phyloP scores from a whole-genome alignment of 1,140 invertebrate genomes.

The Listronotus oregonensis region DNA sequence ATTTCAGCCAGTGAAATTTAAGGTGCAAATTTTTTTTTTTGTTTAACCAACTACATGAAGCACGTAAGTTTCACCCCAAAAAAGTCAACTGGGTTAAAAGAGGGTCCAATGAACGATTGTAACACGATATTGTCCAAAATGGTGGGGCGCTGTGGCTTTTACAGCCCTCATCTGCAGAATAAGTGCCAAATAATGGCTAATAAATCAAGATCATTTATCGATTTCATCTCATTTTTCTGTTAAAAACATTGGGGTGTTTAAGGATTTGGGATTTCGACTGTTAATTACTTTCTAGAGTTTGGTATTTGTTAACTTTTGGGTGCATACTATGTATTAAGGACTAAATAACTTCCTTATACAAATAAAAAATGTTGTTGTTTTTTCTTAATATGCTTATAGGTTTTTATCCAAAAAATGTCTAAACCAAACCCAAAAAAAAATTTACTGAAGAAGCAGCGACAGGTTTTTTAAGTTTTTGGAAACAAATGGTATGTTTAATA shows the following conservation, averaged over 20 bases:
- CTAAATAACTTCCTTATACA: no score
- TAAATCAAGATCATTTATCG: constrained; percentile 35
- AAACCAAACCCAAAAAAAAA: no score
- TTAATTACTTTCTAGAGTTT: constrained; percentile 13
- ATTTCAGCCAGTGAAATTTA: constrained; percentile 18
- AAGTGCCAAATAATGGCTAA: constrained; percentile 28
- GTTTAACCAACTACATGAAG: constrained; percentile 11
- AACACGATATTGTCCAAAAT: constrained; percentile 29
- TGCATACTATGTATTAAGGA: no score
- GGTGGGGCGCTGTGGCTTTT: constrained; percentile 23
- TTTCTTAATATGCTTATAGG: no score
- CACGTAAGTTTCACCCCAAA: neutral
- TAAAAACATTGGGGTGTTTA: constrained; percentile 22
- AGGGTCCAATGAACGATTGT: constrained; percentile 18
- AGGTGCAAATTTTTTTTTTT: constrained; percentile 18
- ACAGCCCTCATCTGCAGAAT: constrained; percentile 25
- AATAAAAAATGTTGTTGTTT: no score
- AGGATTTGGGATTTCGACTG: constrained; percentile 32
- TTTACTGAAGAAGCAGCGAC: no score
- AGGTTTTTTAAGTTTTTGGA: no score
- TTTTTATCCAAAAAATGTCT: no score
- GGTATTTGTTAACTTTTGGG: no score
- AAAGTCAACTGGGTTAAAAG: constrained; percentile 7
- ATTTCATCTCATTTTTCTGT: constrained; percentile 14
- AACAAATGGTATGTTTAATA: no score